Evolutionary conservation across 2,888 invertebrate species (phyloP).

Genomic region (Lobophora halterata): DNA sequence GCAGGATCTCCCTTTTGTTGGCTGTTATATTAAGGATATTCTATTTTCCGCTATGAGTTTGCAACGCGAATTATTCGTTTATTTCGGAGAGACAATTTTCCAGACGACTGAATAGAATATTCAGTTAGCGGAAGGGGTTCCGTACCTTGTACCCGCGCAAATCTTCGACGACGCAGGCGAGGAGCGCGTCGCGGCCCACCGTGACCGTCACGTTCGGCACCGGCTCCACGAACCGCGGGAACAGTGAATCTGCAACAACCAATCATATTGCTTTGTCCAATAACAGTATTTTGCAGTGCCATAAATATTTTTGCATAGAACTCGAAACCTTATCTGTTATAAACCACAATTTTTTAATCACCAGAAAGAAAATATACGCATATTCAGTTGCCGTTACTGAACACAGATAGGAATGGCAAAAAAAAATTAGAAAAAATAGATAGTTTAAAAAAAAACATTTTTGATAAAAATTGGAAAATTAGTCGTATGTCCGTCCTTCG

Average conservation of each 20-base stretch:
- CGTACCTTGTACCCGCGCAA: slow-evolving; percentile 90
- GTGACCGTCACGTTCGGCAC: slow-evolving; percentile 95
- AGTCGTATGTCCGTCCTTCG: too few relatives aligned
- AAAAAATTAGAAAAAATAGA: too few relatives aligned
- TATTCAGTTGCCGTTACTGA: too few relatives aligned
- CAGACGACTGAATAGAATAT: slow-evolving; percentile 27
- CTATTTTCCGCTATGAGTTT: slow-evolving; percentile 18
- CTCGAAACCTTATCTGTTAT: neutral
- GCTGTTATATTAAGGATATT: slow-evolving; percentile 15
- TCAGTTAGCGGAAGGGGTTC: slow-evolving; percentile 24
- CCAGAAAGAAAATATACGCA: too few relatives aligned
- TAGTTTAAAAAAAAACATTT: too few relatives aligned
- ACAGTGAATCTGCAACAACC: slow-evolving; percentile 70
- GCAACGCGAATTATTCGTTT: slow-evolving; percentile 15
- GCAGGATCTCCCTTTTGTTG: slow-evolving; percentile 12
- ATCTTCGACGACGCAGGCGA: slow-evolving; percentile 95
- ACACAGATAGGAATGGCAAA: too few relatives aligned
- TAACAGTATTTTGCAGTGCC: too few relatives aligned
- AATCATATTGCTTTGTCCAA: too few relatives aligned
- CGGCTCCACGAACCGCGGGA: slow-evolving; percentile 93
- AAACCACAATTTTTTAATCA: neutral
- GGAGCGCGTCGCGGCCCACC: slow-evolving; percentile 91
- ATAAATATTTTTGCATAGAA: too few relatives aligned
- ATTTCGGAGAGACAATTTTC: slow-evolving; percentile 28
- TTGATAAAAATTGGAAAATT: too few relatives aligned